Evolutionary conservation across 2,888 invertebrate genomes (phyloP).

Genomic region (Scaptomyza reducta): DNA sequence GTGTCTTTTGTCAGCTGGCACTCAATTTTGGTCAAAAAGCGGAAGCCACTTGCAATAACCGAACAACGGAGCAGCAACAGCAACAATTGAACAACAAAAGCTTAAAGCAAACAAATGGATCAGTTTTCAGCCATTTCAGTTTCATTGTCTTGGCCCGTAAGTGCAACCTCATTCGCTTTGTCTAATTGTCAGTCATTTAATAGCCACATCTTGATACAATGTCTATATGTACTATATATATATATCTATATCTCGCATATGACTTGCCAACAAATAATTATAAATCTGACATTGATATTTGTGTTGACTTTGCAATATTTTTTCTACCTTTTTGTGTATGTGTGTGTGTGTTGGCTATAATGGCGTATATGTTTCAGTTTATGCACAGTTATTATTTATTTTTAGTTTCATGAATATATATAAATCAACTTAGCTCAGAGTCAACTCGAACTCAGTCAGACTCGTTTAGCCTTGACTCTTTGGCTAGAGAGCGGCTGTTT

Average conservation of each 20-base stretch:
- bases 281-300: constrained; percentile 53
- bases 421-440: constrained; percentile 27
- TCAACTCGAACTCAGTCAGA: constrained; percentile 34
- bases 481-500: constrained; percentile 40
- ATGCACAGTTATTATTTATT: constrained; percentile 75
- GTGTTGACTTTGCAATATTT: constrained; percentile 60
- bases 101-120: constrained; percentile 45
- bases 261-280: constrained; percentile 37
- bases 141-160: constrained; percentile 38
- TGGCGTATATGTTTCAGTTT: constrained; percentile 55
- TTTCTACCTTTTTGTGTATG: constrained; percentile 55
- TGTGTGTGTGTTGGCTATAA: constrained; percentile 52
- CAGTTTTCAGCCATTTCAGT: constrained; percentile 27
- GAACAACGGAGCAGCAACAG: constrained; percentile 17
- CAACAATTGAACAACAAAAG: constrained; percentile 22
- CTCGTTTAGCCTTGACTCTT: constrained; percentile 69
- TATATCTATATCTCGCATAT: constrained; percentile 12
- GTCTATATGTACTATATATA: background rate
- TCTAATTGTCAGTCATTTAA: constrained; percentile 30
- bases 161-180: constrained; percentile 35
- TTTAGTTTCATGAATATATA: constrained; percentile 50
- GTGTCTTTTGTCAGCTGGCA: constrained; percentile 1
- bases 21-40: constrained; percentile 28
- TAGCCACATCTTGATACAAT: constrained; percentile 21
- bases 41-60: constrained; percentile 47